These are phyloP conservation scores for Cosmia trapezina DNA, from an alignment of 2,888 invertebrate species.

Conservation along the genomic window DNA sequence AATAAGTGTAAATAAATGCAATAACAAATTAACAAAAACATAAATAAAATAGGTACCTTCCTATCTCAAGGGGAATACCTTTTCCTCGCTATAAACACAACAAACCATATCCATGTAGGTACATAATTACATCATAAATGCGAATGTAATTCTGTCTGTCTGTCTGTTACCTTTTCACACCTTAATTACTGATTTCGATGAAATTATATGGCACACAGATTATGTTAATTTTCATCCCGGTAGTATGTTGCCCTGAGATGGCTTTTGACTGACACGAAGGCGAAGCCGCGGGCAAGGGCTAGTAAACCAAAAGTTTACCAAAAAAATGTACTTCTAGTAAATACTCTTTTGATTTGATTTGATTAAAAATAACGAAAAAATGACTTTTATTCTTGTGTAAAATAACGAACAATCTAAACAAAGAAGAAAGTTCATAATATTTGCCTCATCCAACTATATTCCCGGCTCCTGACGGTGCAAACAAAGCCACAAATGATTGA, in stretches of 20 bases:
- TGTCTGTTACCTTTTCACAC: background rate
- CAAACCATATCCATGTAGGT: background rate
- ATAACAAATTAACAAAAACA: slow-evolving; percentile 18
- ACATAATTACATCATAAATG: background rate
- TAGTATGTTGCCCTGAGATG: background rate
- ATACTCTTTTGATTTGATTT: too few relatives aligned
- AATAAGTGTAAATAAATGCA: slow-evolving; percentile 16
- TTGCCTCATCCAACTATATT: slow-evolving; percentile 10
- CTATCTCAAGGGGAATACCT: slow-evolving; percentile 31
- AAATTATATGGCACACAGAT: background rate
- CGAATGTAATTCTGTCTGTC: background rate
- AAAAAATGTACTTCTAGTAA: too few relatives aligned
- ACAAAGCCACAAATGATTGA: slow-evolving; percentile 60
- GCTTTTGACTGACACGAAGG: background rate
- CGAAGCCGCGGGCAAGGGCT: too few relatives aligned
- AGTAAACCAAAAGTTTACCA: too few relatives aligned
- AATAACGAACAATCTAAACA: background rate
- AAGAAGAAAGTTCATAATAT: background rate
- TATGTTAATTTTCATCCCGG: background rate
- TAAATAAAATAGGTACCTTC: background rate
- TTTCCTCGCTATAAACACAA: slow-evolving; percentile 1
- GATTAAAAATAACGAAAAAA: background rate
- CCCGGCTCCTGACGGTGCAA: slow-evolving; percentile 11
- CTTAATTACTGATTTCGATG: background rate
- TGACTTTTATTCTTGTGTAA: background rate